Evolutionary conservation across 23 tunicate species (phyloP), one percentile per base, ranked within the genome.

Genomic region (Botrylloides violaceus): DNA sequence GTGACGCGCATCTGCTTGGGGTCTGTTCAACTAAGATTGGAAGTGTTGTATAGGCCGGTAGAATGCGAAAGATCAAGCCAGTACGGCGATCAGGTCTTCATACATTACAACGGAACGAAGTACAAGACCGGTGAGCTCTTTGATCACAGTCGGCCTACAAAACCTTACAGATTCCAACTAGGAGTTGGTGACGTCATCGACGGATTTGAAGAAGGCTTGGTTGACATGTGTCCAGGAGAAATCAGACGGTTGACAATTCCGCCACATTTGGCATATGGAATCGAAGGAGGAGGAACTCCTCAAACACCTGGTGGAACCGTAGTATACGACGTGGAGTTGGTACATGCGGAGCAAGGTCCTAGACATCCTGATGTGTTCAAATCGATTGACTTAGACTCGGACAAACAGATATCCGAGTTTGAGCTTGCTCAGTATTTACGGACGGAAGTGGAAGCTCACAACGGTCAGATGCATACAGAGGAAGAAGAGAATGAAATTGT

Each of bases 111-210:
- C 30, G 98, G 98, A 31, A 84, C 49, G 24, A 93, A 81, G 38
- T 32, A 27, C 3, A 84, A 72, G 4, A 72, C 88, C 22, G 98
- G 98, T 43, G 89, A 85, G 55, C 76, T 58, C 9, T 93, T 93
- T 49, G 94, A 93, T 65, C 71, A 64, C 61, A 83, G 97, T 61
- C 90, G 78, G 34, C 61, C 72, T 23, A 86, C 86, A 38, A 93
- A 93, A 65, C 98, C 98, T 25, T 93, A 81, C 58, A 29, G 98
- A 30, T 93, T 93, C 58, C 98, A 93, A 61, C 81, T 93, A 34
- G 98, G 98, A 24, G 81, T 81, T 12, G 98, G 98, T 3, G 98
- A 93, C 37, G 98, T 93, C 26, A 93, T 93, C 20, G 98, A 93
- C 35, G 98, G 98, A 9, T 93, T 86, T 65, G 98, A 93, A 25